Conservation (phyloP, 2,888 invertebrate genomes). For the Eledona agricola region DNA sequence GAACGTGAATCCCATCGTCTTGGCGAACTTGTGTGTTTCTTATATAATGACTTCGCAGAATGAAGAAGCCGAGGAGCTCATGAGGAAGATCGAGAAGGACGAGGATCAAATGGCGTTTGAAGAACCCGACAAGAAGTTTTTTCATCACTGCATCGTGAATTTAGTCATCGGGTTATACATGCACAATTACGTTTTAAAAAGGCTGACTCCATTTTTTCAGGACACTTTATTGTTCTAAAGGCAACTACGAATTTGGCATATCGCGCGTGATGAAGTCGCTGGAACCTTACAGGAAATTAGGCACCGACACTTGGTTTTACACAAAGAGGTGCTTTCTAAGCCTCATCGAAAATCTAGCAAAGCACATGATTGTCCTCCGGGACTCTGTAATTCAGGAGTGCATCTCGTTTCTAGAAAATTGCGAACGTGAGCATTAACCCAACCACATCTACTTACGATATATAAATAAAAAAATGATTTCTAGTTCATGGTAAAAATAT, state of each 20-base stretch:
- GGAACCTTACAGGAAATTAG: conserved; percentile 93
- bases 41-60: conserved; percentile 99
- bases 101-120: conserved; percentile 93
- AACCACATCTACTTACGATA: no score
- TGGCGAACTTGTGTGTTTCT: conserved; percentile 98
- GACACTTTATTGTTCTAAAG: conserved; percentile 97
- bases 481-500: conserved; percentile 84
- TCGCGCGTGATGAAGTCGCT: conserved; percentile 96
- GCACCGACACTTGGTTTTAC: conserved; percentile 99
- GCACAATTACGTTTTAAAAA: background rate
- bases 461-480: background rate
- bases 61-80: conserved; percentile 97
- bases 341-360: conserved; percentile 88
- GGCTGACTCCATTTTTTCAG: conserved; percentile 58
- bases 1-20: conserved; percentile 94
- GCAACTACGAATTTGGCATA: conserved; percentile 98
- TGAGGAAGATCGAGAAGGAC: conserved; percentile 98
- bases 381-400: conserved; percentile 90
- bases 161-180: conserved; percentile 91
- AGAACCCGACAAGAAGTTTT: conserved; percentile 92
- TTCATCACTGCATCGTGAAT: conserved; percentile 97
- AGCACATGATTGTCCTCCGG: conserved; percentile 87
- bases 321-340: conserved; percentile 95
- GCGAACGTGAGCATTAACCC: conserved; percentile 72
- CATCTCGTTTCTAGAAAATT: conserved; percentile 87